Evolutionary conservation across 2,888 invertebrate genomes (phyloP), one percentile per base, ranked within the genome.

Genomic region (Eilema depressum): DNA sequence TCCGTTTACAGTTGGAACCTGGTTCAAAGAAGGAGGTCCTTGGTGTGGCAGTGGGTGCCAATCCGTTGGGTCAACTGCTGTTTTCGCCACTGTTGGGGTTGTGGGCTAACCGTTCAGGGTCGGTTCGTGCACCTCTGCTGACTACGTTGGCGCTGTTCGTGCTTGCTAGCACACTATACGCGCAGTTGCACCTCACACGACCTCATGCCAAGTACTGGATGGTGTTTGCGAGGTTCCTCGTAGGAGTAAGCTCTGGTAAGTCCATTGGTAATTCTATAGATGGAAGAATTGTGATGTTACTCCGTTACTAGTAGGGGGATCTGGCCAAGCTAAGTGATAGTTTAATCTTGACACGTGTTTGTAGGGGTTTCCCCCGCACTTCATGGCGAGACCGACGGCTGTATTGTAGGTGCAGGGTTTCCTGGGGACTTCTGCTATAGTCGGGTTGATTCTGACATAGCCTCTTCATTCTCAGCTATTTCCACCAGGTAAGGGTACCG

Each of bases 21-120:
- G 96, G 96, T 37, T 97, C 98, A 10, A 97, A 97, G 78, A 98
- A 98, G 90, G 98, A 97, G 92, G 97, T 97, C 86, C 97, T 98
- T 96, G 98, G 98, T 10, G 96, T 97, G 82, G 97, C 98, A 66
- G 98, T 98, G 66, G 98, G 98, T 53, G 98, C 98, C 33, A 98
- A 98, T 95, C 98, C 98, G 20, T 95, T 98, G 74, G 98, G 97
- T 0, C 98, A 98, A 96, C 97, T 98, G 96, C 87, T 98, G 73
- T 98, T 98, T 89, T 98, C 98, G 26, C 98, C 98, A 3, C 90
- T 98, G 77, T 96, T 98, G 78, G 98, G 98, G 60, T 97, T 97
- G 96, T 98, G 98, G 98, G 97, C 97, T 66, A 98, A 98, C 90
- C 97, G 96, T 86, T 92, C 97, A 33, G 97, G 97, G 66, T 96